Evolutionary conservation across 2,888 invertebrate genomes (phyloP).

Genomic region (Bellardia bayeri): DNA sequence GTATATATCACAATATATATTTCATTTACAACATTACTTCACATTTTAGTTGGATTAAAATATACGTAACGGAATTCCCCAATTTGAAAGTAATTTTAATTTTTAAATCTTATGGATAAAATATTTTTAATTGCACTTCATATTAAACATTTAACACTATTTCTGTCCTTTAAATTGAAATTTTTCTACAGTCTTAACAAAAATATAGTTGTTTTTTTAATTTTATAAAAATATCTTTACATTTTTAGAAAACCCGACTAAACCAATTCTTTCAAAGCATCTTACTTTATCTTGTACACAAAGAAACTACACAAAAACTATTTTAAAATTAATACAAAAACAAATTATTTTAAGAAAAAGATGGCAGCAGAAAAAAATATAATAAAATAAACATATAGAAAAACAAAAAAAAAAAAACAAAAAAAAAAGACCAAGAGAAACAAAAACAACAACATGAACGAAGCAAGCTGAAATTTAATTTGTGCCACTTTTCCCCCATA

Average conservation of each 20-base stretch:
- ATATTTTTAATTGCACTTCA: no score
- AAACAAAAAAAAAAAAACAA: constrained; percentile 42
- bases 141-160: no score
- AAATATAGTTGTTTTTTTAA: not conserved
- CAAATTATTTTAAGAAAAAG: constrained; percentile 69
- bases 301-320: constrained; percentile 70
- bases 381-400: constrained; percentile 58
- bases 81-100: no score
- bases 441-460: constrained; percentile 47
- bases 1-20: no score
- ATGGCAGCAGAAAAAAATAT: constrained; percentile 63
- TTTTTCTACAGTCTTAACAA: not conserved
- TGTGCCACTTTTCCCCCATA: constrained; percentile 73
- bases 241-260: constrained; percentile 32
- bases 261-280: constrained; percentile 56
- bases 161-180: no score
- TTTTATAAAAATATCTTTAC: not conserved
- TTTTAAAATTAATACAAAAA: constrained; percentile 69
- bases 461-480: constrained; percentile 73
- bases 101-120: no score
- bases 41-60: no score
- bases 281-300: constrained; percentile 64
- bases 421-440: constrained; percentile 34
- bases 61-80: no score
- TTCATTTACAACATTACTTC: no score